Evolutionary conservation across 2,888 invertebrate genomes (phyloP), one percentile per base, ranked within the genome.

Genomic region (Ypsolopha scabrella): DNA sequence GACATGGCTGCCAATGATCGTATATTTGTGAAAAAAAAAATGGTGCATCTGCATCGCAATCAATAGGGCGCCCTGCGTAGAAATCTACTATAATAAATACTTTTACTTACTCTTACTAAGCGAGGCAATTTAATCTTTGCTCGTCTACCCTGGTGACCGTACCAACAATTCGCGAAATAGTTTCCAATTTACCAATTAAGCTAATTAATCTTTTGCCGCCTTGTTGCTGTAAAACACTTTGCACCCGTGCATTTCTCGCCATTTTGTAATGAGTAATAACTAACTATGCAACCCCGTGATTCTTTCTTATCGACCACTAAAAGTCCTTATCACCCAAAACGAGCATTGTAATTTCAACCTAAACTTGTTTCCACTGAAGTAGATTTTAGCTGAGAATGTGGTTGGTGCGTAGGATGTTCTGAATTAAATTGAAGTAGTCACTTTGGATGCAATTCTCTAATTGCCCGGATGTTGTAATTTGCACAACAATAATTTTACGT

Each of bases 131-230:
- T 24, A 24, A 3, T 24, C 24, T 24, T 24, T 24, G 24, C 2
- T 24, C 24, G 24, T 24, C 24, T 24, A 24, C 24, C 4, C 4
- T 24, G 43, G 13, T n/a, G 10, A 46, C 35, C 11, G 9, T 47
- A 47, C 47, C 6, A 6, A 8, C 11, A 24, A 37, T 24, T 24
- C 24, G 14, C 13, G 11, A 37, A 47, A 47, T 47, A 37, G 47
- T 37, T 37, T 47, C 61, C 61, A 60, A 78, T 77, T 76, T 77
- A 72, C 64, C 70, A 75, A 72, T 72, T 60, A 64, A 51, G 53
- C 52, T 58, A 72, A 78, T 80, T 77, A 72, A 72, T 75, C 72
- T 69, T 69, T 69, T 57, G 64, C 70, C 75, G 68, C 73, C 76
- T 68, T 68, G 63, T 65, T 60, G 60, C 64, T 62, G 68, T 71